phyloP scores from a whole-genome alignment of 2,113 vertebrate species.

The Copsychus sechellarum region DNA sequence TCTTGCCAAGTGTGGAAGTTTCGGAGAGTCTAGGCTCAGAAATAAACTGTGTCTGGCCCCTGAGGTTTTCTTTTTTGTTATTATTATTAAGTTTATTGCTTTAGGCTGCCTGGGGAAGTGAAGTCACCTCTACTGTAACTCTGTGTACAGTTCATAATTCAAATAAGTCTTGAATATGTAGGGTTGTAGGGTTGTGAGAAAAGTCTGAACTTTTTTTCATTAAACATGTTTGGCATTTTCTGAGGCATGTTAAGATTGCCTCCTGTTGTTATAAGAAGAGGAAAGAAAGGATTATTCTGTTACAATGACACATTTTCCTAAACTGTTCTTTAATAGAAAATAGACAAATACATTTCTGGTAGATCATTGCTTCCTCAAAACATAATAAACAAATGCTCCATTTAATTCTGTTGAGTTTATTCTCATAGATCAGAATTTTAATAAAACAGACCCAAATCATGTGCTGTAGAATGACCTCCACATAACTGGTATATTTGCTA shows the following conservation, averaged over 20 bases:
- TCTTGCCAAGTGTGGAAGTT: neutral
- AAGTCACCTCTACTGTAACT: slow-evolving; percentile 37
- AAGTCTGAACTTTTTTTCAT: slow-evolving; percentile 54
- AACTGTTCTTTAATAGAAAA: slow-evolving; percentile 7
- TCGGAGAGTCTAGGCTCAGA: neutral
- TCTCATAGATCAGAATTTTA: slow-evolving; percentile 11
- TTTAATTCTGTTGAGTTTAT: slow-evolving; percentile 35
- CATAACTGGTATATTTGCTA: neutral
- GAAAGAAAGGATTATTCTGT: slow-evolving; percentile 20
- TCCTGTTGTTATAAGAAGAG: neutral
- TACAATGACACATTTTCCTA: slow-evolving; percentile 3
- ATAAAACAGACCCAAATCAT: neutral
- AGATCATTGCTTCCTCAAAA: neutral
- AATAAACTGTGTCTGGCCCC: neutral
- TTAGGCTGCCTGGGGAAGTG: neutral
- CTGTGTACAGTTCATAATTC: slow-evolving; percentile 7
- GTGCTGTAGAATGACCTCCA: neutral
- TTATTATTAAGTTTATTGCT: neutral
- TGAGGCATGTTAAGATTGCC: neutral
- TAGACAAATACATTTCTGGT: neutral
- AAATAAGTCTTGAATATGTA: neutral
- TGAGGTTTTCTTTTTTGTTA: neutral
- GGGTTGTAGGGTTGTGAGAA: slow-evolving; percentile 67
- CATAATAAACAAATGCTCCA: slow-evolving; percentile 44
- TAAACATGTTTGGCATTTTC: slow-evolving; percentile 49